A percentile compares a stretch with the other conserved stretches of the same genome.
Conservation (phyloP, 2,113 vertebrate genomes). For the Lucifuga dentata region DNA sequence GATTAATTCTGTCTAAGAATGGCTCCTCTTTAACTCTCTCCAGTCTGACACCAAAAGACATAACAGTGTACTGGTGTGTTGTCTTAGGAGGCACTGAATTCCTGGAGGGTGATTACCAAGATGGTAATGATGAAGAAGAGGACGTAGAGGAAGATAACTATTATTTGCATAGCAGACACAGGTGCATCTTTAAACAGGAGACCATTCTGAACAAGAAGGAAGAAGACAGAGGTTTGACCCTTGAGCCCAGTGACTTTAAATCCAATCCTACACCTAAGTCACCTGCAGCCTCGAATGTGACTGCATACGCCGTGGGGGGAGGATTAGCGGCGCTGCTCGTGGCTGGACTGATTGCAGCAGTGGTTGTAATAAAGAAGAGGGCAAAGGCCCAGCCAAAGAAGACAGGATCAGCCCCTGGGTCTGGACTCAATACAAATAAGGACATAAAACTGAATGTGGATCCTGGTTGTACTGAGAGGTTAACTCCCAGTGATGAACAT, state of each 20-base stretch:
- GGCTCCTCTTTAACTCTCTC: slow-evolving; percentile 51
- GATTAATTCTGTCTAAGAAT: slow-evolving; percentile 33
- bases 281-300: neutral
- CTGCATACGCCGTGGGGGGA: neutral
- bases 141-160: neutral
- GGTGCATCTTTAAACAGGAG: slow-evolving; percentile 70
- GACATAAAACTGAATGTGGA: neutral
- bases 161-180: neutral
- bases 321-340: slow-evolving; percentile 47
- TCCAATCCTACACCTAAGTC: neutral
- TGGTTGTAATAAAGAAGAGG: slow-evolving; percentile 45
- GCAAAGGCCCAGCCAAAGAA: neutral
- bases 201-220: slow-evolving; percentile 15
- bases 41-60: slow-evolving; percentile 43
- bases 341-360: slow-evolving; percentile 19
- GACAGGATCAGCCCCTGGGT: neutral
- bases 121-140: neutral
- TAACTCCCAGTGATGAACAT: slow-evolving; percentile 11
- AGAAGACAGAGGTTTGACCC: neutral
- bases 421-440: neutral
- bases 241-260: neutral
- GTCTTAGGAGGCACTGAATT: slow-evolving; percentile 12
- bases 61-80: slow-evolving; percentile 70
- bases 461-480: slow-evolving; percentile 16
- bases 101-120: neutral